phyloP scores from a whole-genome alignment of 1,140 invertebrate species.

The Heliconius hermathena region DNA sequence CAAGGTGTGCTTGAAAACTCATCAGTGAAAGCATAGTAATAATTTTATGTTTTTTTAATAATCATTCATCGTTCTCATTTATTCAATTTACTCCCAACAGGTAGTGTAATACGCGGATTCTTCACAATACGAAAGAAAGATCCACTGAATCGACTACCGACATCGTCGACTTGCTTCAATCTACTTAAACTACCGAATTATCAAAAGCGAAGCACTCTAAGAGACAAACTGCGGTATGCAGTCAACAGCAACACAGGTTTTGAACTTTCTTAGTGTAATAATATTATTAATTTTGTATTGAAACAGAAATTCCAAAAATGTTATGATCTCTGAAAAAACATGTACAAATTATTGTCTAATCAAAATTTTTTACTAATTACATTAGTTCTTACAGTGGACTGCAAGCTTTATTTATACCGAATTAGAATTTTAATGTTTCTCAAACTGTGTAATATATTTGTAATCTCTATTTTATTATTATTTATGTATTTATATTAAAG shows the following conservation, averaged over 20 bases:
- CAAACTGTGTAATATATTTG: neutral
- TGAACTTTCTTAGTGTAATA: constrained; percentile 91
- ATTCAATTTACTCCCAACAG: constrained; percentile 71
- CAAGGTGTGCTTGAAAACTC: no score
- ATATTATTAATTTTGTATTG: neutral
- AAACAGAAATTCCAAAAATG: constrained; percentile 9
- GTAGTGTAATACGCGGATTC: constrained; percentile 98
- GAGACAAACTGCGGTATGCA: constrained; percentile 98
- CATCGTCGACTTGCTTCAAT: constrained; percentile 99
- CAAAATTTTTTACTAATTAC: neutral
- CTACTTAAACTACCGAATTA: constrained; percentile 99
- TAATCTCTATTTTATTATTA: neutral
- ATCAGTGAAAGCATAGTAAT: no score
- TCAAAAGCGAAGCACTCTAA: constrained; percentile 96
- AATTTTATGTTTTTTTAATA: no score
- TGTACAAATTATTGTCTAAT: constrained; percentile 15
- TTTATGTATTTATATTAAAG: neutral
- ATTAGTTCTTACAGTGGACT: constrained; percentile 4
- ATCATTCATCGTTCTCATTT: no score
- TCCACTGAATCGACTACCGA: constrained; percentile 96
- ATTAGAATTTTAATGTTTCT: constrained; percentile 1
- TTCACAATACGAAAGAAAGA: constrained; percentile 98
- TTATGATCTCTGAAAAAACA: constrained; percentile 7
- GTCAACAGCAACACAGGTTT: constrained; percentile 99
- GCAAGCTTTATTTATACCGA: neutral